These are phyloP conservation scores for Poeciliopsis retropinna DNA, from an alignment of 2,113 vertebrate species.

Conservation along the genomic window DNA sequence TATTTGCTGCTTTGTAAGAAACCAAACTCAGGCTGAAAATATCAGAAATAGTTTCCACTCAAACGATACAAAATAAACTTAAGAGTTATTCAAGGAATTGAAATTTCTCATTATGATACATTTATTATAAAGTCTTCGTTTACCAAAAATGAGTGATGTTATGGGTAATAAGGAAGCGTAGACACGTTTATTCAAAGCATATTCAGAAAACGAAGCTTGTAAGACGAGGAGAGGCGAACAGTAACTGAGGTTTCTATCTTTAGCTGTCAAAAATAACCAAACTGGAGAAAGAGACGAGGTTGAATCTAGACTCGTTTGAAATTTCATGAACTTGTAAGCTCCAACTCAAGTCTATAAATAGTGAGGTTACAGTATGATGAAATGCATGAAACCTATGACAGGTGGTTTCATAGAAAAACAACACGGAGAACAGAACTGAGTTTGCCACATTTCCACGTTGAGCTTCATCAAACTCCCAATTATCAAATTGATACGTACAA, in stretches of 20 bases:
- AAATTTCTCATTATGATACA: too few relatives aligned
- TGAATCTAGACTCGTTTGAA: not conserved
- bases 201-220: not conserved
- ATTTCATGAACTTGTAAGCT: too few relatives aligned
- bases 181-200: not conserved
- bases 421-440: not conserved
- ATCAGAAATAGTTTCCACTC: too few relatives aligned
- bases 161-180: too few relatives aligned
- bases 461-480: constrained; percentile 81
- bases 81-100: too few relatives aligned
- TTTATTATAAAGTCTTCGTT: too few relatives aligned
- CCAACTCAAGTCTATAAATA: not conserved
- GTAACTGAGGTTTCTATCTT: not conserved
- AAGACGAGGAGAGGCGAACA: not conserved
- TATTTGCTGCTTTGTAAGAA: not conserved
- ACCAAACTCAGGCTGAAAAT: too few relatives aligned
- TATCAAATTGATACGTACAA: constrained; percentile 65
- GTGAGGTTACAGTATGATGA: not conserved
- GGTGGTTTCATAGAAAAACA: not conserved
- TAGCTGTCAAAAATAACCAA: not conserved
- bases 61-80: too few relatives aligned
- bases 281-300: not conserved
- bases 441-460: constrained; percentile 33
- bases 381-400: too few relatives aligned
- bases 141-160: too few relatives aligned